Conservation (phyloP, 1,140 invertebrate genomes). For the Aricia agestis region DNA sequence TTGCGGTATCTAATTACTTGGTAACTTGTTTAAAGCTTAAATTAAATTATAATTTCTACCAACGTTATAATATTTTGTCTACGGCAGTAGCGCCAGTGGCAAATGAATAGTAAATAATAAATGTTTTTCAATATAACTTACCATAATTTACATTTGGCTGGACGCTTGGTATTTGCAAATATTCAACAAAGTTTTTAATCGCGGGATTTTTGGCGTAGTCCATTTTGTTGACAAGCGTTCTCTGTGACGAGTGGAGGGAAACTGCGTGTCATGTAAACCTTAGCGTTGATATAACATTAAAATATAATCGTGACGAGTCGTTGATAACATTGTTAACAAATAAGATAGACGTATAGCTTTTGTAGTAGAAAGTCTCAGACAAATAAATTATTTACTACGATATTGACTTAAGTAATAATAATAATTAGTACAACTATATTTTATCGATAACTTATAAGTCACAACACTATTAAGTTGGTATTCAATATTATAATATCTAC, state of each 20-base stretch:
- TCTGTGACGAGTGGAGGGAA: slow-evolving; percentile 8
- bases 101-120: too few relatives aligned
- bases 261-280: slow-evolving; percentile 5
- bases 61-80: too few relatives aligned
- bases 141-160: slow-evolving; percentile 91
- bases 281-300: neutral
- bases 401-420: too few relatives aligned
- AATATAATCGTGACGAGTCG: neutral
- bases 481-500: too few relatives aligned
- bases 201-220: slow-evolving; percentile 52
- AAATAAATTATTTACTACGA: too few relatives aligned
- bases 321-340: neutral
- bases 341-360: neutral
- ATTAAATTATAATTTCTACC: too few relatives aligned
- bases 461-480: too few relatives aligned
- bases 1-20: too few relatives aligned
- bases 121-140: slow-evolving; percentile 60
- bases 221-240: slow-evolving; percentile 32
- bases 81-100: too few relatives aligned
- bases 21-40: too few relatives aligned
- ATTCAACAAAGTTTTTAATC: slow-evolving; percentile 82
- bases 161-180: slow-evolving; percentile 87
- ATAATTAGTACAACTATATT: too few relatives aligned
- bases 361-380: neutral
- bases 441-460: too few relatives aligned